Evolutionary conservation across 2,113 vertebrate genomes (phyloP), one percentile per base, ranked within the genome.

Genomic region (Lathamus discolor): DNA sequence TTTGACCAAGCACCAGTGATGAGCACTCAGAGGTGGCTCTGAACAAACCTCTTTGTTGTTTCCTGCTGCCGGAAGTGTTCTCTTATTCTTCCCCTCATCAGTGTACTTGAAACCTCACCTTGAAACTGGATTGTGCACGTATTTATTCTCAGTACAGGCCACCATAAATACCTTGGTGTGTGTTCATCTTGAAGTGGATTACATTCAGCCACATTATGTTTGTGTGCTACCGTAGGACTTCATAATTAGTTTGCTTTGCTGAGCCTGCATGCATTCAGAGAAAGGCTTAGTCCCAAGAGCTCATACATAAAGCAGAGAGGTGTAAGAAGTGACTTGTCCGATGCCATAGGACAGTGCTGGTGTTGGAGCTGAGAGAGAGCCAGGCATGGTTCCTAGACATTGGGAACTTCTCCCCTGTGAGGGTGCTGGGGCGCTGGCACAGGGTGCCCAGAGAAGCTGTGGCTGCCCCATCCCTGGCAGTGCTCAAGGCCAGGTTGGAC

Each of bases 191-290:
- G 17, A 14, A 31, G 51, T 13, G 52, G 17, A 7, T 81, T 39
- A 8, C 68, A 41, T 54, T 9, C 11, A 3, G 1, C 43, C 7
- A 1, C 3, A 0, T 4, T 18, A 8, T 15, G 7, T 8, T 29
- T 15, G 15, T 7, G 3, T 25, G 41, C 35, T 52, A 2, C 23
- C 27, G 64, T 0, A 31, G 70, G 12, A 35, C 13, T 25, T 17
- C 10, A 23, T 59, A 22, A 23, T 0, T 7, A 13, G 2, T 11
- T 6, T 1, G 0, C 29, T 75, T 9, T 8, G 62, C 37, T 35
- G 37, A 62, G 20, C 9, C 61, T 39, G n/a, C 4, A 0, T 39
- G 41, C 10, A 1, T 31, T 14, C 41, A 2, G 3, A 33, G 16
- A 6, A 37, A 33, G 17, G 23, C 51, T 43, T 52, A 3, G 11